Conservation (phyloP, 1,140 invertebrate genomes). For the Anoplophora glabripennis region DNA sequence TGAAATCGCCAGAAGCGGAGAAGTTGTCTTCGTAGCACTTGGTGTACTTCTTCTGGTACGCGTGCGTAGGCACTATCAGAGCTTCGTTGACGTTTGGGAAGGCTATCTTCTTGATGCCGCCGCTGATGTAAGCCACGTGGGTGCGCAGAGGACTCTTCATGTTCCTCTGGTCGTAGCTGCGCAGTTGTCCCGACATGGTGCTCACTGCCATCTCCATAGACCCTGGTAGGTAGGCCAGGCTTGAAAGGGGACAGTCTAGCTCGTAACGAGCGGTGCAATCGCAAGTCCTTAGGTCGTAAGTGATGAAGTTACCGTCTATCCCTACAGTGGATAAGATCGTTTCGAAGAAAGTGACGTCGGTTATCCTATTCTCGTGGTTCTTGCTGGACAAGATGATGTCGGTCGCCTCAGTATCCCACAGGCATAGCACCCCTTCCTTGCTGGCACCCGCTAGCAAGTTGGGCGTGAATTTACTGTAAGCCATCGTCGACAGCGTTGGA, state of each 20-base stretch:
- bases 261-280: constrained; percentile 18
- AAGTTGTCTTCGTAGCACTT: constrained; percentile 16
- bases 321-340: constrained; percentile 28
- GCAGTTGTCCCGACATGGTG: constrained; percentile 29
- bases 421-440: constrained; percentile 29
- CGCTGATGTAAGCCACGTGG: constrained; percentile 16
- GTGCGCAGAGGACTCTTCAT: constrained; percentile 24
- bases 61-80: neutral
- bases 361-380: constrained; percentile 23
- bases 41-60: neutral
- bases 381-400: constrained; percentile 18
- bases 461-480: constrained; percentile 22
- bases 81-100: constrained; percentile 4
- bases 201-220: constrained; percentile 33
- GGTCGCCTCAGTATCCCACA: constrained; percentile 34
- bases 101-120: constrained; percentile 22
- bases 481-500: constrained; percentile 25
- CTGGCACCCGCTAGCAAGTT: constrained; percentile 30
- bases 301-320: constrained; percentile 26
- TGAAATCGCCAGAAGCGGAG: constrained; percentile 25
- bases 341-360: constrained; percentile 33
- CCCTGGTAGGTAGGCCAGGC: constrained; percentile 27
- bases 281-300: constrained; percentile 29
- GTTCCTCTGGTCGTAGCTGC: constrained; percentile 34
- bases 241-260: constrained; percentile 27